Evolutionary conservation across 2,888 invertebrate genomes (phyloP).

Genomic region (Pheosia tremula): DNA sequence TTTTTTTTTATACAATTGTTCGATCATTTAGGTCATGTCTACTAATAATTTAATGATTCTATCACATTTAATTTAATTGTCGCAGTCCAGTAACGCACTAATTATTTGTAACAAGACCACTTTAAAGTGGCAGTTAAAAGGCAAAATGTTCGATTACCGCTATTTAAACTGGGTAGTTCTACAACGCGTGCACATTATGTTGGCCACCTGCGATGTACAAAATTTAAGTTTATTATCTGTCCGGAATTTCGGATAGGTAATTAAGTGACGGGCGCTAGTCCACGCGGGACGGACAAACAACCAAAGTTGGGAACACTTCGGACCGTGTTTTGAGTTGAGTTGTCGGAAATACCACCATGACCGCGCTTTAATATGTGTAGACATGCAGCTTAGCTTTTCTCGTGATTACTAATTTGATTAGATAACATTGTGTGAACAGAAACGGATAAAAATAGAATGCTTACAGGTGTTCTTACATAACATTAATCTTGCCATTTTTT

Average conservation of each 20-base stretch:
- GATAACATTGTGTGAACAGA: too few species aligned
- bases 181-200: slow-evolving; percentile 47
- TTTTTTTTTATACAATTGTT: too few species aligned
- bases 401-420: not conserved
- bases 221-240: slow-evolving; percentile 72
- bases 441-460: too few species aligned
- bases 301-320: slow-evolving; percentile 48
- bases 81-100: slow-evolving; percentile 14
- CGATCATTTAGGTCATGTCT: too few species aligned
- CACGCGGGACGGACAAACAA: slow-evolving; percentile 40
- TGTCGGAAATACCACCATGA: slow-evolving; percentile 31
- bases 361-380: slow-evolving; percentile 30
- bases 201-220: slow-evolving; percentile 69
- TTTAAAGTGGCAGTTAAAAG: slow-evolving; percentile 48
- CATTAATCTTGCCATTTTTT: too few species aligned
- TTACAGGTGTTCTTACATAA: too few species aligned
- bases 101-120: slow-evolving; percentile 33
- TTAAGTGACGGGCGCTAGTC: slow-evolving; percentile 55
- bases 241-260: slow-evolving; percentile 61
- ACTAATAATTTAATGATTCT: too few species aligned
- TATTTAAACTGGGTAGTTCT: slow-evolving; percentile 45
- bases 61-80: not conserved
- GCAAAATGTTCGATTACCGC: slow-evolving; percentile 50
- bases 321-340: slow-evolving; percentile 35
- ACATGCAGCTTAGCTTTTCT: not conserved